Percentiles rank a stretch among this genome's conserved stretches.
Evolutionary conservation across 2,888 invertebrate genomes (phyloP).

Genomic region (Ophion ellenae): DNA sequence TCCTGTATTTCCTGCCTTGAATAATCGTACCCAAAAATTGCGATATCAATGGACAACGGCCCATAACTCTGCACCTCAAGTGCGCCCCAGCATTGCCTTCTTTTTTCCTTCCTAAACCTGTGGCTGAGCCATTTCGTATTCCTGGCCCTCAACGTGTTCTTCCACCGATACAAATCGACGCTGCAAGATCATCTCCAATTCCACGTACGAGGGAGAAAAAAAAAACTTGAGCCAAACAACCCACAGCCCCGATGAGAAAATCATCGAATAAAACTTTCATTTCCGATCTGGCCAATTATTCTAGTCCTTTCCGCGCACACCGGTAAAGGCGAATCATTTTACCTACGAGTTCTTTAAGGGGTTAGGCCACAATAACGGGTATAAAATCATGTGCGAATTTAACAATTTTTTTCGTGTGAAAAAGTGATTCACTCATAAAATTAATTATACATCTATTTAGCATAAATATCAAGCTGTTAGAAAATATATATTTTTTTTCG

Average conservation of each 20-base stretch:
- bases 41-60: conserved; percentile 1
- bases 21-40: not conserved
- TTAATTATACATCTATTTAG: too few relatives aligned
- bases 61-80: not conserved
- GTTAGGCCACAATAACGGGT: too few relatives aligned
- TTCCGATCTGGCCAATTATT: not conserved
- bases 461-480: too few relatives aligned
- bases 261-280: not conserved
- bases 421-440: too few relatives aligned
- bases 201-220: not conserved
- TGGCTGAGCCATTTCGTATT: conserved; percentile 18
- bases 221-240: conserved; percentile 6
- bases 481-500: too few relatives aligned
- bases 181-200: conserved; percentile 19
- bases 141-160: not conserved
- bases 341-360: too few relatives aligned
- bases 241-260: not conserved
- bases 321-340: too few relatives aligned
- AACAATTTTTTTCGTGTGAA: too few relatives aligned
- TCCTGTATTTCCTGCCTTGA: not conserved
- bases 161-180: conserved; percentile 28
- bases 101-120: conserved; percentile 22
- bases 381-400: too few relatives aligned
- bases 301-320: not conserved
- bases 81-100: not conserved